Conservation (phyloP, 2,113 vertebrate species). For the Pontoporia blainvillei region DNA sequence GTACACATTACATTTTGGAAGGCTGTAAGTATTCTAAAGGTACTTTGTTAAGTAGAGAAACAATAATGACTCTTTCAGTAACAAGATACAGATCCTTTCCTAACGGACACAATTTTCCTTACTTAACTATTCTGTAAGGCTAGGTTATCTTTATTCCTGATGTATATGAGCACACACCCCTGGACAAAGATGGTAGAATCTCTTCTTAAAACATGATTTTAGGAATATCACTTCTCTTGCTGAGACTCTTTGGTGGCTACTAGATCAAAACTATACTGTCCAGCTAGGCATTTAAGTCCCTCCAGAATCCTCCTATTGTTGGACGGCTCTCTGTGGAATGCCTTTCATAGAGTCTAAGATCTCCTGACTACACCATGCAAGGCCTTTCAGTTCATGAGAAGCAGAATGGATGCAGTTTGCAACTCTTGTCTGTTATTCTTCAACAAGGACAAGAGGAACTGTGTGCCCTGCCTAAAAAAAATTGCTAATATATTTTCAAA, state of each 20-base stretch:
- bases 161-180: not conserved
- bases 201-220: not conserved
- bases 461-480: no score
- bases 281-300: not conserved
- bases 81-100: not conserved
- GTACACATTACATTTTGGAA: not conserved
- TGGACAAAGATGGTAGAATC: not conserved
- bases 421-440: not conserved
- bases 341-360: not conserved
- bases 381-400: not conserved
- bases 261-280: not conserved
- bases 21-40: not conserved
- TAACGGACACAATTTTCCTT: not conserved
- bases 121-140: not conserved
- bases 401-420: not conserved
- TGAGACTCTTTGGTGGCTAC: not conserved
- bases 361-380: not conserved
- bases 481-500: not conserved
- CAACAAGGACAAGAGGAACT: not conserved
- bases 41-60: not conserved
- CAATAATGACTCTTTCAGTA: not conserved
- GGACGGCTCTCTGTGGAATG: not conserved
- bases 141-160: not conserved
- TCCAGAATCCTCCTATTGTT: not conserved
- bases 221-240: not conserved